Conservation (phyloP, 2,888 invertebrate genomes). For the Mystacides longicornis region DNA sequence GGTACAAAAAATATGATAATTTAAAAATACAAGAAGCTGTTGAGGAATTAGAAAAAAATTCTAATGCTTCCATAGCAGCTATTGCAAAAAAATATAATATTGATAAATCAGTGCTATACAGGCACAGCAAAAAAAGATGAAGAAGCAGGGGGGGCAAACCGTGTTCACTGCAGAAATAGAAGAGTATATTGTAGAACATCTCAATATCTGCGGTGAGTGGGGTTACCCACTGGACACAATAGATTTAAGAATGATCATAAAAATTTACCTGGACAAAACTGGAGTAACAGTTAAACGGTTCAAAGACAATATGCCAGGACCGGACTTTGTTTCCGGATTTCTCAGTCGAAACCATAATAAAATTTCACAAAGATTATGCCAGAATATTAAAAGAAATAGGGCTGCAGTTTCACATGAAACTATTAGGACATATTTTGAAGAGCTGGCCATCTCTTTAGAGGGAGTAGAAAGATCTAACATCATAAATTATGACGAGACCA, state of each 20-base stretch:
- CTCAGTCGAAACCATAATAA: neutral
- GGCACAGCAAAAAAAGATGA: neutral
- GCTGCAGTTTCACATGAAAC: neutral
- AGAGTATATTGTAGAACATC: neutral
- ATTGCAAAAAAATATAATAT: too few relatives aligned
- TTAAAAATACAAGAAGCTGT: too few relatives aligned
- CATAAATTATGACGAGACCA: constrained; percentile 18
- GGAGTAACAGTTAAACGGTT: neutral
- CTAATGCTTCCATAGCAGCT: too few relatives aligned
- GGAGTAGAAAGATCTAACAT: constrained; percentile 4
- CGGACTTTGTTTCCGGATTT: neutral
- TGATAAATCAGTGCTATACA: too few relatives aligned
- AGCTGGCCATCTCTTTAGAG: neutral
- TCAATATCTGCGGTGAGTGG: neutral
- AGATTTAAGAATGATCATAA: neutral
- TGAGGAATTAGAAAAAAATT: too few relatives aligned
- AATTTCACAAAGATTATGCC: neutral
- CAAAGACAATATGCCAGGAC: neutral
- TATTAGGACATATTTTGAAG: neutral
- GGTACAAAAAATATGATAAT: too few relatives aligned
- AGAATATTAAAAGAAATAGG: neutral
- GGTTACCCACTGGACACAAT: neutral
- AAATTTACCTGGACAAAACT: neutral
- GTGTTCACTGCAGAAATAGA: neutral
- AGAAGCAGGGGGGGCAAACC: neutral